Conservation (phyloP, 1,140 invertebrate genomes). For the Argopecten irradians region DNA sequence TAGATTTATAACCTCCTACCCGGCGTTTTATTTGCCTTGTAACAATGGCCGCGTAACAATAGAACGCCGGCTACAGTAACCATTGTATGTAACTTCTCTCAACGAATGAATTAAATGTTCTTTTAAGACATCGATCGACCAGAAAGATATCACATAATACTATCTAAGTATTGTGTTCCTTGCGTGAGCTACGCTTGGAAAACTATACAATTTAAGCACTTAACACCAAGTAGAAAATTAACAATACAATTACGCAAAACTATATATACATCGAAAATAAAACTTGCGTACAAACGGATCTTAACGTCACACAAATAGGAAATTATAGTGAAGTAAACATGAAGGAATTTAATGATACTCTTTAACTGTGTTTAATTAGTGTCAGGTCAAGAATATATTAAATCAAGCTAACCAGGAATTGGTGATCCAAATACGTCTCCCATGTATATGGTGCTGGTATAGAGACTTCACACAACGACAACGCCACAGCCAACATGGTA, state of each 20-base stretch:
- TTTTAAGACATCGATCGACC: background rate
- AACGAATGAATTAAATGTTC: background rate
- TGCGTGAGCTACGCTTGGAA: background rate
- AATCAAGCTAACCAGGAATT: background rate
- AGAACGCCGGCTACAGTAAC: background rate
- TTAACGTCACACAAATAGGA: no score
- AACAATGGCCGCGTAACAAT: background rate
- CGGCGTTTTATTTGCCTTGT: background rate
- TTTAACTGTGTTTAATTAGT: no score
- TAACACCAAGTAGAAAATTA: background rate
- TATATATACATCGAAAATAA: no score
- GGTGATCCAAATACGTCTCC: background rate
- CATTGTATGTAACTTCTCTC: background rate
- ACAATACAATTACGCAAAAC: no score
- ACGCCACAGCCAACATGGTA: background rate
- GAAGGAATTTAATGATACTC: no score
- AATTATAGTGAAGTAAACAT: no score
- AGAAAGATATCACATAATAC: background rate
- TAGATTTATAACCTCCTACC: background rate
- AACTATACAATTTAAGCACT: background rate
- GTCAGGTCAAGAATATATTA: no score
- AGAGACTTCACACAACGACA: background rate
- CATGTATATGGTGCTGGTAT: background rate
- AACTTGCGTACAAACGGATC: no score
- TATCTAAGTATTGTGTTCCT: background rate